Evolutionary conservation across 64 coral and sea anemone genomes (phyloP), one percentile per base, ranked within the genome.

Genomic region (Montipora capricornis): DNA sequence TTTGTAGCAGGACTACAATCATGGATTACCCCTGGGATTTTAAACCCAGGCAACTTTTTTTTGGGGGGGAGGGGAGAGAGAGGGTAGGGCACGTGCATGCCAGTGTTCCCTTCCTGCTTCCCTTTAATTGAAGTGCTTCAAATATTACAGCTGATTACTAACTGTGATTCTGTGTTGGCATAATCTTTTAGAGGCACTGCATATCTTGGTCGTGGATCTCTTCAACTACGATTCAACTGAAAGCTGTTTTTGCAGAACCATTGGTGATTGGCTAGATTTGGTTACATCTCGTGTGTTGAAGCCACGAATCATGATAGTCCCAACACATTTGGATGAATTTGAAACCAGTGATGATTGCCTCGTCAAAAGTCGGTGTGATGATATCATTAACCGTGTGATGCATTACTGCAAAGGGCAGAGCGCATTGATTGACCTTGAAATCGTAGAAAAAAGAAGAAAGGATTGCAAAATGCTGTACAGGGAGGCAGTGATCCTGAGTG

Each of bases 231-330:
- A 96, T 57, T 80, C 46, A 55, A 44, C 22, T 70, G 66, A 89
- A 73, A 68, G 71, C 61, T 93, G 82, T 53, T 92, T 99, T 84
- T 45, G 88, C 75, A 50, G 74, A 92, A 82, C 94, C 87, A 92
- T 96, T 90, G 89, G 94, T 91, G 88, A 96, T 76, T 99, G 97
- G 97, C 75, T 99, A 8, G 87, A 96, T 55, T 69, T 93, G 48
- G 92, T 99, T 8, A 79, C 89, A 53, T 92, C 95, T 44, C 91
- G 92, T 22, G 87, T 99, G 10, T 75, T 37, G 47, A 88, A 89
- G 59, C 94, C 94, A 20, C 83, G 91, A 11, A 77, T 99, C 71
- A 91, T 99, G 95, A 49, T 99, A 26, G 94, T 99, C 1, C 88
- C 92, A 0, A 99, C 97, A 20, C 97, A 99, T n/a, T 84, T 87